Conservation (phyloP, 2,797 vertebrate genomes). For the Heterohyrax brucei region DNA sequence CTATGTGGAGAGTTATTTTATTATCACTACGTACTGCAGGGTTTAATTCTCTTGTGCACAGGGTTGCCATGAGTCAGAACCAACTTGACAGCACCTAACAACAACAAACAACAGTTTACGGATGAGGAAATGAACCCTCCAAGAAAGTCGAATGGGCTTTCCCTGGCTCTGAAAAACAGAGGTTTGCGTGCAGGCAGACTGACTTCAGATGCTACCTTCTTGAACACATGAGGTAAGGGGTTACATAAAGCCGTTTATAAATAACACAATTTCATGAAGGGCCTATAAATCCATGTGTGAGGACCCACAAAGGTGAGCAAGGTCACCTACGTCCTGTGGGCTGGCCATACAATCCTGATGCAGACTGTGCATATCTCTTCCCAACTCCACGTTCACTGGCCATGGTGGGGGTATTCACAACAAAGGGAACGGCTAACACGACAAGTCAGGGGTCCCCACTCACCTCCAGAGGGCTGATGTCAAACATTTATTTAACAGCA, state of each 20-base stretch:
- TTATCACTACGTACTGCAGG: background rate
- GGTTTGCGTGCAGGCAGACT: background rate
- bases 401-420: fast-evolving
- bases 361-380: fast-evolving
- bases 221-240: background rate
- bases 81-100: no score
- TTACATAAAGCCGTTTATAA: background rate
- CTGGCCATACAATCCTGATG: background rate
- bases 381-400: background rate
- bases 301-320: background rate
- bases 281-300: background rate
- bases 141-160: background rate
- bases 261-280: background rate
- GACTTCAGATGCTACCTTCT: background rate
- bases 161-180: background rate
- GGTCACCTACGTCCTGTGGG: fast-evolving
- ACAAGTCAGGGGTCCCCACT: no score
- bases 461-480: background rate
- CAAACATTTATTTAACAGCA: background rate
- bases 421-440: background rate
- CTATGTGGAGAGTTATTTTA: background rate
- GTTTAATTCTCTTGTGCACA: no score
- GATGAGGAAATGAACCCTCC: constrained; percentile 49
- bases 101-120: background rate
- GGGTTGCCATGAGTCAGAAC: no score